These are phyloP conservation scores for Orientallactaga sibirica DNA, from an alignment of 2,797 vertebrate species.

Conservation along the genomic window DNA sequence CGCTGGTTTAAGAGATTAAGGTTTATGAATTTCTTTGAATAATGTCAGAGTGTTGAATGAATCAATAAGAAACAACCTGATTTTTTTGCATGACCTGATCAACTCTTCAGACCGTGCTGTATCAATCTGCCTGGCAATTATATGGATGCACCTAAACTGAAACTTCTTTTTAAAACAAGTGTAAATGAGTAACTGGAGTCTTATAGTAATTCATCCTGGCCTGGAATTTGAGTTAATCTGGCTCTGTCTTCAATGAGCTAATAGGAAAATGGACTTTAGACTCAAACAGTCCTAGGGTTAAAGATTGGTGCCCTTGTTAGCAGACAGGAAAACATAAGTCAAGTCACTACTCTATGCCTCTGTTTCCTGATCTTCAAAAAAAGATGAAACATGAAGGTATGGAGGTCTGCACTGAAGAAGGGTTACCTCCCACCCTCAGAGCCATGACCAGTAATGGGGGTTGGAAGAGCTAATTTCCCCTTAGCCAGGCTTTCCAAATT, in stretches of 20 bases:
- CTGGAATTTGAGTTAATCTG: slow-evolving; percentile 32
- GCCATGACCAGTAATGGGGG: background rate
- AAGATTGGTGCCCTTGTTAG: background rate
- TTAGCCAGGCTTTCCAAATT: background rate
- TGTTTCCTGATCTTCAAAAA: slow-evolving; percentile 69
- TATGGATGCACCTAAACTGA: background rate
- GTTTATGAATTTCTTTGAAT: background rate
- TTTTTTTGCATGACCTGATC: background rate
- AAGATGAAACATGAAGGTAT: background rate
- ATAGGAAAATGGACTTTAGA: background rate
- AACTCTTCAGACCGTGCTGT: background rate
- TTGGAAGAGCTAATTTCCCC: background rate
- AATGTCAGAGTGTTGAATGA: background rate
- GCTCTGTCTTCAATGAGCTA: background rate
- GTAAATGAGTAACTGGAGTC: background rate
- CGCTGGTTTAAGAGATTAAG: slow-evolving; percentile 15
- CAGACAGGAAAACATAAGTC: background rate
- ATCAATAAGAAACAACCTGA: background rate
- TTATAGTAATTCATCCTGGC: background rate
- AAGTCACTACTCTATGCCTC: slow-evolving; percentile 10
- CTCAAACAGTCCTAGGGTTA: background rate
- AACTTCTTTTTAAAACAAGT: background rate
- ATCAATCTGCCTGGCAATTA: background rate
- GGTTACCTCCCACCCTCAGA: background rate
- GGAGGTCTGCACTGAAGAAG: background rate